Base-by-base conservation (phyloP, 2,888 invertebrate genomes). In the Hydrotaea cyrtoneurina region DNA sequence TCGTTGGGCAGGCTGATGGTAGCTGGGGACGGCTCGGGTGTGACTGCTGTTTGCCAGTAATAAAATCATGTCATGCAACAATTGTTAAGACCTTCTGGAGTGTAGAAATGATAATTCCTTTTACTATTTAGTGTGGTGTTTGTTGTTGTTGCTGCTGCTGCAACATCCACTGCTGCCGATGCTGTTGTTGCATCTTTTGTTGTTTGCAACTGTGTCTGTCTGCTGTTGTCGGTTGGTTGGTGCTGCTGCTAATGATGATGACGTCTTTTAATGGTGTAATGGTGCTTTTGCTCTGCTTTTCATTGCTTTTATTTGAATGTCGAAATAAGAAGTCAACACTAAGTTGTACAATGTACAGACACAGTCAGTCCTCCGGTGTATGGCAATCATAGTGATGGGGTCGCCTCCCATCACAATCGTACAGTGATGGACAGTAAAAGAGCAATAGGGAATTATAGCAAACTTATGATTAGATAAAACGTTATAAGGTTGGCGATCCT, bases 21-120 rank as follows among this genome's bases (percentile, higher is more conserved):
- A 53, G 78, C 57, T 43, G 78, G 69, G 23, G 78, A 69, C 76
- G 80, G 64, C 31, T 74, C 71, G 43, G 71, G 23, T 75, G 53
- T 74, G 19, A 31, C 31, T 69, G 53, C 57, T 62, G 23, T 71
- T 66, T 71, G 43, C 43, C 73, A 74, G 77, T 36, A 74, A 85
- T 80, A 77, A 82, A 85, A 82, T 79, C 81, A 79, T 79, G 85
- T 85, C 85, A 85, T 82, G 85, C 85, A 85, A 85, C 82, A 85
- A 82, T 85, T 85, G 82, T 19, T 80, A 74, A 71, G 62, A 59
- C 21, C 71, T 75, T 80, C 62, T 74, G 15, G 69, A 72, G 69
- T 82, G 85, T 55, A 77, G 79, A 82, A 80, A 85, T 85, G 82
- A 82, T 85, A 85, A 85, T 85, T 82, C 74, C 77, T 82, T 77